A percentile compares a stretch with the other conserved stretches of the same genome.
Evolutionary conservation across 2,888 invertebrate species (phyloP).

Genomic region (Chorisops tibialis): DNA sequence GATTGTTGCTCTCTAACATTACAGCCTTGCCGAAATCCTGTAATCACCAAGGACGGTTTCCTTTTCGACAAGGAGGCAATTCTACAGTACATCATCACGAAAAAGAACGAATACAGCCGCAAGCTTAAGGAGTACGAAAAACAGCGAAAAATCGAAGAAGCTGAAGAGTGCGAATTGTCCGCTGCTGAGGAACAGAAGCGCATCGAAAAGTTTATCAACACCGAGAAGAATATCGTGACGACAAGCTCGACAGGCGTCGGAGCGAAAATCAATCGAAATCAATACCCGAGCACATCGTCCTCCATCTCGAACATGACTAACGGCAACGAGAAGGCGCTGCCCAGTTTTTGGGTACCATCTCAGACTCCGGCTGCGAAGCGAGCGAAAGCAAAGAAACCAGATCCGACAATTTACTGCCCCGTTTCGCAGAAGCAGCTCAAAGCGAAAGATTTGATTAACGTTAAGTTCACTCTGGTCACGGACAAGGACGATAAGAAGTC

Average conservation of each 20-base stretch:
- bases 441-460: constrained; percentile 86
- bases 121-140: constrained; percentile 91
- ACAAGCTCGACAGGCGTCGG: constrained; percentile 16
- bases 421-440: constrained; percentile 81
- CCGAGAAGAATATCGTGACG: constrained; percentile 73
- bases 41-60: constrained; percentile 86
- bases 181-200: constrained; percentile 72
- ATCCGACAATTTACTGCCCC: constrained; percentile 67
- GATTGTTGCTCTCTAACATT: constrained; percentile 96
- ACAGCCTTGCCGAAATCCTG: constrained; percentile 93
- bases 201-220: constrained; percentile 74
- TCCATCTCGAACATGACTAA: constrained; percentile 78
- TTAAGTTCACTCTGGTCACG: constrained; percentile 88
- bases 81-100: constrained; percentile 88
- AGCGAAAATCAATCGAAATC: constrained; percentile 24
- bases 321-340: constrained; percentile 75
- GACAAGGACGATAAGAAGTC: constrained; percentile 85
- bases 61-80: constrained; percentile 97
- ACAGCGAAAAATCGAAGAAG: constrained; percentile 72
- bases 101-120: constrained; percentile 86
- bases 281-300: constrained; percentile 39
- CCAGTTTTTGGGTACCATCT: constrained; percentile 96
- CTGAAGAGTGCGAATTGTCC: constrained; percentile 65
- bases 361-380: constrained; percentile 82
- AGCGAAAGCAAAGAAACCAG: constrained; percentile 69